Conservation (phyloP, 2,113 vertebrate species). For the Holacanthus passer region DNA sequence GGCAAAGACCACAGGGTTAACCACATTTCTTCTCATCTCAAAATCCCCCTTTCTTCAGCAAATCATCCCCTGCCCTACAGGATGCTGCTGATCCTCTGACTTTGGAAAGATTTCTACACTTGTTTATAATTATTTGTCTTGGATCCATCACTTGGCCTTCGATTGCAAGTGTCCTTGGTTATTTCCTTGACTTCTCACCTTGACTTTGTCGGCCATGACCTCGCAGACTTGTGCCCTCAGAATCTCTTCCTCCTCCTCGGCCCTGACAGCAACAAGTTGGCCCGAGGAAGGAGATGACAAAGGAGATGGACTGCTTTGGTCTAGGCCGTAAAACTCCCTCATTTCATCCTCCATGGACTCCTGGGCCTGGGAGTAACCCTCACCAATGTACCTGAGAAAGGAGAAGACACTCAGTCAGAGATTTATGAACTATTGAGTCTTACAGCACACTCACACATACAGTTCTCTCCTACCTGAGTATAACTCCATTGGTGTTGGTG, state of each 20-base stretch:
- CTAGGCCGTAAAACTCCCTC: constrained; percentile 89
- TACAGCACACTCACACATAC: not conserved
- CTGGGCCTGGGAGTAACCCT: constrained; percentile 93
- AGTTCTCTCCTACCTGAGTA: constrained; percentile 87
- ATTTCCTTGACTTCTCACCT: constrained; percentile 84
- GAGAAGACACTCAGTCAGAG: not conserved
- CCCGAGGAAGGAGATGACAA: constrained; percentile 80
- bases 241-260: constrained; percentile 92
- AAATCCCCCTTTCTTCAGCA: not conserved
- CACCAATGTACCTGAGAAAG: constrained; percentile 90
- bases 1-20: not conserved
- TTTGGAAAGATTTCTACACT: not conserved
- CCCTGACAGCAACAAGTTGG: constrained; percentile 89
- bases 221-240: constrained; percentile 90
- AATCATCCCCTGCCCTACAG: not conserved
- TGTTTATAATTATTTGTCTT: not conserved
- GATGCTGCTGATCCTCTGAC: not conserved
- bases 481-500: constrained; percentile 89
- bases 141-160: not conserved
- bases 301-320: constrained; percentile 52
- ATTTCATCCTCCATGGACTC: constrained; percentile 96
- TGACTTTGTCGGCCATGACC: constrained; percentile 87
- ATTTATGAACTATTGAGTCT: not conserved
- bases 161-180: accelerated
- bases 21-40: not conserved